Conservation (phyloP, 2,113 vertebrate genomes). For the Chloropsis cyanopogon region DNA sequence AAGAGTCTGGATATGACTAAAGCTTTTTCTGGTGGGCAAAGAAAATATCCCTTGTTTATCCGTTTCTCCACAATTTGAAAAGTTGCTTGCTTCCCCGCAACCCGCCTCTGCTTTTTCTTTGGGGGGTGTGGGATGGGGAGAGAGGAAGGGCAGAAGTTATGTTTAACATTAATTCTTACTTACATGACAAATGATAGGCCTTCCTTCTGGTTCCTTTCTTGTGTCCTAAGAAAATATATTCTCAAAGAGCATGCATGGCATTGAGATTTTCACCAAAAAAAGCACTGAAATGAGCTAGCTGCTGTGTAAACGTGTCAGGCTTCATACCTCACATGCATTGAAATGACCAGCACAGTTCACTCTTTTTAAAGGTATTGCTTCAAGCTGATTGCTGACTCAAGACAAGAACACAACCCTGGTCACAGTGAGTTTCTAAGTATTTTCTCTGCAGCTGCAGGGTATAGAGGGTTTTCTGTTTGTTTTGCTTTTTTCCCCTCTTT, state of each 20-base stretch:
- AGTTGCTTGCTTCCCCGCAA: background rate
- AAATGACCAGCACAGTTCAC: background rate
- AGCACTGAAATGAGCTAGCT: background rate
- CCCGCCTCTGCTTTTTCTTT: background rate
- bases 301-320: conserved; percentile 1
- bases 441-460: conserved; percentile 46
- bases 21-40: background rate
- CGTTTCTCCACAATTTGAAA: background rate
- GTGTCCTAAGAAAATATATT: background rate
- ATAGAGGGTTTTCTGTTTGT: conserved; percentile 56
- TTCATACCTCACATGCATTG: background rate
- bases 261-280: background rate
- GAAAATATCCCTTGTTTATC: conserved; percentile 31
- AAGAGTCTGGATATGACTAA: conserved; percentile 9
- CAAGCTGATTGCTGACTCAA: conserved; percentile 56
- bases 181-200: background rate
- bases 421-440: conserved; percentile 21
- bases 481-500: background rate
- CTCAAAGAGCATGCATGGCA: background rate
- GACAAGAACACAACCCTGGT: conserved; percentile 30
- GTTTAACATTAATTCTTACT: background rate
- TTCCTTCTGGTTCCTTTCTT: background rate
- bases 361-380: conserved; percentile 49
- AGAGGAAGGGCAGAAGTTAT: background rate
- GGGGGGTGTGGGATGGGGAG: accelerated